These are phyloP conservation scores for Actinernus sp. DNA, from an alignment of 92 coral and sea anemone species.

Conservation along the genomic window DNA sequence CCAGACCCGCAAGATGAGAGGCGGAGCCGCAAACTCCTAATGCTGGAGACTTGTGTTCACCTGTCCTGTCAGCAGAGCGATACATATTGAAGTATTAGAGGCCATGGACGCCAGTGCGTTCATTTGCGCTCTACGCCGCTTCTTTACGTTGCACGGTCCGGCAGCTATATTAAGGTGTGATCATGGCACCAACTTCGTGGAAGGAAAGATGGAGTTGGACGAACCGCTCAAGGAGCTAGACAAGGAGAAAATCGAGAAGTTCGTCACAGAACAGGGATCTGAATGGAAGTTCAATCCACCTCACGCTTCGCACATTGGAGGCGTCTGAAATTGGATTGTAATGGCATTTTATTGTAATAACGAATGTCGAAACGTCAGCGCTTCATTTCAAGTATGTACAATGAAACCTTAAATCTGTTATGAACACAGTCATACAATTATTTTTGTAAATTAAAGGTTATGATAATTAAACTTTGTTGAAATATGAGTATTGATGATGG, in stretches of 20 bases:
- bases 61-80: too few relatives aligned
- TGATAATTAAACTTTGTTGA: too few relatives aligned
- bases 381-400: too few relatives aligned
- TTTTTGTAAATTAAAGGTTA: too few relatives aligned
- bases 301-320: constrained; percentile 30
- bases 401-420: too few relatives aligned
- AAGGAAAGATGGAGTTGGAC: constrained; percentile 38
- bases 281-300: constrained; percentile 39
- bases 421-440: too few relatives aligned
- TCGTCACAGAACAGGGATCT: constrained; percentile 17
- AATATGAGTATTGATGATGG: too few relatives aligned
- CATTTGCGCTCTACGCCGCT: constrained; percentile 39
- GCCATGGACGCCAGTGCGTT: constrained; percentile 27
- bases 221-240: constrained; percentile 12
- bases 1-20: too few relatives aligned
- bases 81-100: constrained; percentile 24
- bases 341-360: too few relatives aligned
- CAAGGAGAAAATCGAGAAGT: constrained; percentile 10
- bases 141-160: constrained; percentile 42
- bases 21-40: too few relatives aligned
- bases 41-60: too few relatives aligned
- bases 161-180: constrained; percentile 14
- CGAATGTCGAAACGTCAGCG: too few relatives aligned
- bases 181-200: constrained; percentile 44
- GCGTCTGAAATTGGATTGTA: neutral